phyloP scores from a whole-genome alignment of 2,797 vertebrate genomes.

The Smutsia gigantea region DNA sequence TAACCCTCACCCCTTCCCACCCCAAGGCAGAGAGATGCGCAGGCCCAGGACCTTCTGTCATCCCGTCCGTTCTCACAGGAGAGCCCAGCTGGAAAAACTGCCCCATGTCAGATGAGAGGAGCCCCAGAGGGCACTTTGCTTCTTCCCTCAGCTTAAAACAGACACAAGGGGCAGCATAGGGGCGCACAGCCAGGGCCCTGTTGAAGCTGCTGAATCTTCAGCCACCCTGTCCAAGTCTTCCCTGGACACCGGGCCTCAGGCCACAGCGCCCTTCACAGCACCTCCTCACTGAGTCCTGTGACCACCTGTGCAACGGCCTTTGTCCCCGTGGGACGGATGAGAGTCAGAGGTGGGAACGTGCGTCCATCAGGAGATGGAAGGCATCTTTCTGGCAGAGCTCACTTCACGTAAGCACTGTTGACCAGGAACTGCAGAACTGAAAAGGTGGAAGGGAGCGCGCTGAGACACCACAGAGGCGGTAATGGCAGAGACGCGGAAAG shows the following conservation, averaged over 20 bases:
- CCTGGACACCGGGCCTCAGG: not conserved
- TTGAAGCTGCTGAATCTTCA: not conserved
- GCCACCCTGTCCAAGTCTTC: not conserved
- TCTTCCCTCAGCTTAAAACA: not conserved
- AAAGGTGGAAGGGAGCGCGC: not conserved
- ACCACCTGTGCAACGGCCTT: not conserved
- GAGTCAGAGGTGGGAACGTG: not conserved
- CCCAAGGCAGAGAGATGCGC: not conserved
- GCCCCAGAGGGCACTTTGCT: not conserved
- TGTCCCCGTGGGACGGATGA: not conserved
- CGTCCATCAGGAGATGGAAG: not conserved
- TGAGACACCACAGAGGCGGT: not conserved
- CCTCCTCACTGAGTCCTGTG: not conserved
- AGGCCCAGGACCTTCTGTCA: not conserved
- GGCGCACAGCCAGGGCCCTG: not conserved
- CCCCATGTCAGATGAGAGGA: not conserved
- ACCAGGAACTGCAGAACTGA: not conserved
- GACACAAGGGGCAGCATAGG: not conserved
- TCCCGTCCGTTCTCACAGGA: not conserved
- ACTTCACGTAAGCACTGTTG: not conserved
- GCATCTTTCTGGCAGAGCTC: not conserved
- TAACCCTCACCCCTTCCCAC: too few relatives aligned
- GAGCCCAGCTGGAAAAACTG: not conserved
- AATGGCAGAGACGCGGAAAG: not conserved
- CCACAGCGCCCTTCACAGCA: fast-evolving